phyloP scores from a whole-genome alignment of 2,113 vertebrate species.

The Eulacestoma nigropectus region DNA sequence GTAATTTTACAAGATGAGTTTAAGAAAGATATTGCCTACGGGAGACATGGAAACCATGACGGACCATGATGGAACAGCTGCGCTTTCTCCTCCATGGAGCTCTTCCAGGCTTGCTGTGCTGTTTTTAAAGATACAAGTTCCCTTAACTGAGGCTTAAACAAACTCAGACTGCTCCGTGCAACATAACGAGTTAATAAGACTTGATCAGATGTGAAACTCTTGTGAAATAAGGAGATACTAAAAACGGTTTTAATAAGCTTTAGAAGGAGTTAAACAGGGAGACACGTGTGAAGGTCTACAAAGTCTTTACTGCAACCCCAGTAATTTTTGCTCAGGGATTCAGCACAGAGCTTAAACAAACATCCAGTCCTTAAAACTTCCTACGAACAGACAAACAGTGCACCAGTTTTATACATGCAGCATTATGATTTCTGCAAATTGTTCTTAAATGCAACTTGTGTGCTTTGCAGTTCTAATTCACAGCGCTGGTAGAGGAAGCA shows the following conservation, averaged over 20 bases:
- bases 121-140: slow-evolving; percentile 50
- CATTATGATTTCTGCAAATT: background rate
- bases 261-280: background rate
- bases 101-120: background rate
- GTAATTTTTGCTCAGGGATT: slow-evolving; percentile 35
- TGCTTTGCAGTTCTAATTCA: background rate
- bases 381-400: background rate
- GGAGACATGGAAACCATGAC: slow-evolving; percentile 27
- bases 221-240: background rate
- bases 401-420: background rate
- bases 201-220: slow-evolving; percentile 10
- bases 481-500: background rate
- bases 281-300: background rate
- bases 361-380: slow-evolving; percentile 11
- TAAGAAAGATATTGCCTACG: slow-evolving; percentile 38
- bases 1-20: slow-evolving; percentile 50
- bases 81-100: slow-evolving; percentile 10
- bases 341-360: slow-evolving; percentile 23
- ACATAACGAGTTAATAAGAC: background rate
- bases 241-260: slow-evolving; percentile 19
- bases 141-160: slow-evolving; percentile 51
- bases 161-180: background rate
- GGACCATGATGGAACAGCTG: slow-evolving; percentile 49
- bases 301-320: background rate
- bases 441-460: background rate